phyloP scores from a whole-genome alignment of 2,113 vertebrate genomes.

The Meriones unguiculatus region DNA sequence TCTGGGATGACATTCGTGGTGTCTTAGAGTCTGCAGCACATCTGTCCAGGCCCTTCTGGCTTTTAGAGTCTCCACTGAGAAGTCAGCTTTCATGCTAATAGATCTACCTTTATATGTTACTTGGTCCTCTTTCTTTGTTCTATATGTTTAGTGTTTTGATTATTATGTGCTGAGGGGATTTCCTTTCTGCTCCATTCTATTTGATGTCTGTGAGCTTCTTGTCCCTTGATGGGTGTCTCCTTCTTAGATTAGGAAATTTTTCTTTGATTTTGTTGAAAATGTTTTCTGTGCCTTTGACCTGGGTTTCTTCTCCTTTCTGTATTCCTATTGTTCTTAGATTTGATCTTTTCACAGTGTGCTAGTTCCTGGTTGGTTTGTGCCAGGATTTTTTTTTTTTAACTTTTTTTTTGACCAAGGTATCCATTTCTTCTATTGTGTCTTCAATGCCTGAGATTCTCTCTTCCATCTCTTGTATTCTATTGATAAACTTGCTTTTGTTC shows the following conservation, averaged over 20 bases:
- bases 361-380: neutral
- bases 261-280: neutral
- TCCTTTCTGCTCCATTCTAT: neutral
- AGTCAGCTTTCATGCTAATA: too few species aligned
- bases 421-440: neutral
- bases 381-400: neutral
- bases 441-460: neutral
- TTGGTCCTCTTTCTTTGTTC: too few species aligned
- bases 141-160: neutral
- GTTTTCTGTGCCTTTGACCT: neutral
- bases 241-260: neutral
- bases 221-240: neutral
- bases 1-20: neutral
- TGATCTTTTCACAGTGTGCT: neutral
- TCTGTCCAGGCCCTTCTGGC: neutral
- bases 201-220: neutral
- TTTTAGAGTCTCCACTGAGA: too few species aligned
- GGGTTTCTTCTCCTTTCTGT: neutral
- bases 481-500: neutral
- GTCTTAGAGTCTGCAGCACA: neutral
- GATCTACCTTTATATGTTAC: too few species aligned
- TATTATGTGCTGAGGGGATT: neutral
- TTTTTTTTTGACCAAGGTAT: neutral
- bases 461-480: neutral
- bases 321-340: neutral